phyloP scores from a whole-genome alignment of 30 jellyfish, hydroid and myxozoan genomes.

The Hydra vulgaris region DNA sequence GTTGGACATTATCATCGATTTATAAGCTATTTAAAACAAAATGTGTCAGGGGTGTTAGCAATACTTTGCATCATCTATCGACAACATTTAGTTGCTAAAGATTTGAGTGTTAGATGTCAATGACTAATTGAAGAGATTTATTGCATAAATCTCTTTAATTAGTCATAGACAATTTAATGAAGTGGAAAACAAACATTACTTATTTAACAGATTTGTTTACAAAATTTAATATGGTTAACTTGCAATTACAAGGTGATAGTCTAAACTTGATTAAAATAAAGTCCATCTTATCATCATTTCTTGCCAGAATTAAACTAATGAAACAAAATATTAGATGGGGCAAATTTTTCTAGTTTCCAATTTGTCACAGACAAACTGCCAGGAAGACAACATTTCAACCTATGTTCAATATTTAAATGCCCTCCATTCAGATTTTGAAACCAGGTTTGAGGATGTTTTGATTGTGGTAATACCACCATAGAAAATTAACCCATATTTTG shows the following conservation, averaged over 20 bases:
- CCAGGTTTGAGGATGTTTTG: too few species aligned
- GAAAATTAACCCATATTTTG: too few species aligned
- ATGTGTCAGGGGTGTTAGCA: neutral
- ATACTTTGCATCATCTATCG: neutral
- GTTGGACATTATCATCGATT: neutral
- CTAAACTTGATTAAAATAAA: neutral
- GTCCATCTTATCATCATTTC: neutral
- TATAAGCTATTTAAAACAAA: too few species aligned
- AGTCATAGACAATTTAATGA: too few species aligned
- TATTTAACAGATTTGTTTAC: neutral
- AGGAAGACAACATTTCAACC: too few species aligned
- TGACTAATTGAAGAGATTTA: too few species aligned
- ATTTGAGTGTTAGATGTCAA: too few species aligned
- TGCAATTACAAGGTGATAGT: neutral
- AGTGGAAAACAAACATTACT: neutral
- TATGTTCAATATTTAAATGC: too few species aligned
- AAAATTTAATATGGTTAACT: neutral
- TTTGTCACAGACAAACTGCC: too few species aligned
- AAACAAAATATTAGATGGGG: neutral
- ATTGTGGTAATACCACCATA: too few species aligned
- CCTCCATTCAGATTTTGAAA: too few species aligned
- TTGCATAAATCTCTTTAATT: too few species aligned
- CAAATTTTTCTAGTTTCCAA: neutral
- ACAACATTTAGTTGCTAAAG: neutral
- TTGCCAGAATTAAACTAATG: neutral